phyloP scores from a whole-genome alignment of 2,797 vertebrate species.

The Cephalopachus bancanus region DNA sequence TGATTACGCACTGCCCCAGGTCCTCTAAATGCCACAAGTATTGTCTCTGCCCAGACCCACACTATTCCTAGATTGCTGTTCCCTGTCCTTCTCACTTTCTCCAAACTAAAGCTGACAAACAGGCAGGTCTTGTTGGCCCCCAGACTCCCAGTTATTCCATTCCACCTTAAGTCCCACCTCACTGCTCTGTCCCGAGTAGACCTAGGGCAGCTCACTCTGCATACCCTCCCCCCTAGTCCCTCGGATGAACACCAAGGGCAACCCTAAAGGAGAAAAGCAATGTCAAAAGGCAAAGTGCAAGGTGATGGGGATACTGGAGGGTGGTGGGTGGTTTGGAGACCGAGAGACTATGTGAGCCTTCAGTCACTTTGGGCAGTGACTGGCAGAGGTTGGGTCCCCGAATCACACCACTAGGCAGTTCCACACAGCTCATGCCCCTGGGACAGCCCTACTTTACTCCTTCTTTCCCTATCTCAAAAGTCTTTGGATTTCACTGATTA shows the following conservation, averaged over 20 bases:
- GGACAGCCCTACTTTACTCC: not conserved
- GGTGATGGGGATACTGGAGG: not conserved
- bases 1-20: not conserved
- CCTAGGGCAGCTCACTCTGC: not conserved
- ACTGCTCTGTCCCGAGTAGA: not conserved
- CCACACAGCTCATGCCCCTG: not conserved
- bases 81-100: not conserved
- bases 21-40: not conserved
- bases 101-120: not conserved
- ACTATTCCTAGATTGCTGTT: not conserved
- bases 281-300: not conserved
- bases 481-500: not conserved
- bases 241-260: not conserved
- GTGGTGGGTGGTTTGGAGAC: not conserved
- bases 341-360: not conserved
- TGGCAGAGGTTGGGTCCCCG: not conserved
- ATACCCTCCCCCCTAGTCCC: not conserved
- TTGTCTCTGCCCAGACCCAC: not conserved
- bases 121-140: not conserved
- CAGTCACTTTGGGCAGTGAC: not conserved
- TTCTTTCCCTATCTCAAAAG: not conserved
- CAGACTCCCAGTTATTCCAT: not conserved
- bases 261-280: not conserved
- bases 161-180: not conserved
- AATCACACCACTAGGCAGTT: not conserved